phyloP scores from a whole-genome alignment of 2,113 vertebrate genomes.

The Aphyosemion australe region DNA sequence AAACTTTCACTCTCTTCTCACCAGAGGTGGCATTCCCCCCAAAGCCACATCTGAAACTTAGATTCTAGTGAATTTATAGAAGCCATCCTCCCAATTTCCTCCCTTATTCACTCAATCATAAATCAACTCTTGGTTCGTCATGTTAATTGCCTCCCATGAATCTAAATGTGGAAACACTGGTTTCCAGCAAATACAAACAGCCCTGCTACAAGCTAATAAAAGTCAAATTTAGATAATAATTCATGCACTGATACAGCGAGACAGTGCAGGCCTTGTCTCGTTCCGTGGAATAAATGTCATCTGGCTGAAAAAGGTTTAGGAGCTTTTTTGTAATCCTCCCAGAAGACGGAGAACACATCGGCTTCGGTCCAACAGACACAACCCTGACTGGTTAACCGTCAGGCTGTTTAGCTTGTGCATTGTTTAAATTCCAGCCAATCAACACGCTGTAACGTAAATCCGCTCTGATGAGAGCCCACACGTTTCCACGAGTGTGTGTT shows the following conservation, averaged over 20 bases:
- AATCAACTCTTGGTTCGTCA: constrained; percentile 34
- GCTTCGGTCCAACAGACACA: constrained; percentile 57
- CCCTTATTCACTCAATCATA: constrained; percentile 23
- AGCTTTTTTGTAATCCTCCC: constrained; percentile 51
- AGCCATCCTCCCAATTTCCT: constrained; percentile 40
- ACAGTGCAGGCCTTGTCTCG: background rate
- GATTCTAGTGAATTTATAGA: constrained; percentile 34
- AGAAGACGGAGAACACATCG: constrained; percentile 41
- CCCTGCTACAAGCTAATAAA: constrained; percentile 15
- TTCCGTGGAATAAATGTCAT: constrained; percentile 36
- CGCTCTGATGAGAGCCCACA: constrained; percentile 7
- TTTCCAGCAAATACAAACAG: constrained; percentile 16
- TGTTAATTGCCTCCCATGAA: constrained; percentile 28
- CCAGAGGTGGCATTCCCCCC: constrained; percentile 9
- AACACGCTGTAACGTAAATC: constrained; percentile 59
- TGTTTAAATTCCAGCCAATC: constrained; percentile 76
- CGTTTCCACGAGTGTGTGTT: constrained; percentile 1
- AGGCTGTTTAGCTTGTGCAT: constrained; percentile 63
- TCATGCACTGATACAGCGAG: background rate
- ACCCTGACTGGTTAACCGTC: constrained; percentile 42
- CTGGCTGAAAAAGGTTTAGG: constrained; percentile 42
- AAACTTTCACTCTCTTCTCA: constrained; percentile 18
- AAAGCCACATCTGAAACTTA: constrained; percentile 48
- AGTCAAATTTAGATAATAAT: constrained; percentile 11
- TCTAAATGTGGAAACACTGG: constrained; percentile 8